Percentiles rank a stretch among this genome's conserved stretches.
These are phyloP conservation scores for Grantiella picta DNA, from an alignment of 2,113 vertebrate genomes.

Conservation along the genomic window DNA sequence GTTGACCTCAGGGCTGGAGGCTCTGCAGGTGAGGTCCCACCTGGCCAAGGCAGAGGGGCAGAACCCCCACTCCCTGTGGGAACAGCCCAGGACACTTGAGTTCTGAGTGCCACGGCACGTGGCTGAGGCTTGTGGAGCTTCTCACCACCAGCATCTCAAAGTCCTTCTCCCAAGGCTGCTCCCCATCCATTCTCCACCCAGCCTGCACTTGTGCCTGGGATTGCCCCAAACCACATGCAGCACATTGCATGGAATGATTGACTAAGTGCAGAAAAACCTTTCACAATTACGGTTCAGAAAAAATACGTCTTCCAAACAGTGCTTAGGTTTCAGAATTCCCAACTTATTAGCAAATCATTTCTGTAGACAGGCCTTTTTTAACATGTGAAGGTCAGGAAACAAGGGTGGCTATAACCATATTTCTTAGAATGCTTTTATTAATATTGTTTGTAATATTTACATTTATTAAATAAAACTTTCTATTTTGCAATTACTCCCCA, in stretches of 20 bases:
- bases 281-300: background rate
- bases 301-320: background rate
- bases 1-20: background rate
- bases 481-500: background rate
- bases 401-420: background rate
- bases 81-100: background rate
- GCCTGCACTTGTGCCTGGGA: background rate
- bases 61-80: background rate
- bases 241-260: background rate
- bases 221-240: background rate
- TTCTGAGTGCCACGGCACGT: background rate
- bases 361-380: background rate
- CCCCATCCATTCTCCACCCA: background rate
- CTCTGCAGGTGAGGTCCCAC: background rate
- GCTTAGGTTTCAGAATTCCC: background rate
- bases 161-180: background rate
- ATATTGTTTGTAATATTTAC: background rate
- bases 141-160: background rate
- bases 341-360: background rate
- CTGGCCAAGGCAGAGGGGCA: background rate
- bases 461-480: background rate
- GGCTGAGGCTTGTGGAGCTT: background rate
- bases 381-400: background rate
- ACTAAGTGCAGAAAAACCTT: background rate
- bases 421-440: background rate